phyloP scores from a whole-genome alignment of 2,797 vertebrate species.

The Hypotaenidia okinawae region DNA sequence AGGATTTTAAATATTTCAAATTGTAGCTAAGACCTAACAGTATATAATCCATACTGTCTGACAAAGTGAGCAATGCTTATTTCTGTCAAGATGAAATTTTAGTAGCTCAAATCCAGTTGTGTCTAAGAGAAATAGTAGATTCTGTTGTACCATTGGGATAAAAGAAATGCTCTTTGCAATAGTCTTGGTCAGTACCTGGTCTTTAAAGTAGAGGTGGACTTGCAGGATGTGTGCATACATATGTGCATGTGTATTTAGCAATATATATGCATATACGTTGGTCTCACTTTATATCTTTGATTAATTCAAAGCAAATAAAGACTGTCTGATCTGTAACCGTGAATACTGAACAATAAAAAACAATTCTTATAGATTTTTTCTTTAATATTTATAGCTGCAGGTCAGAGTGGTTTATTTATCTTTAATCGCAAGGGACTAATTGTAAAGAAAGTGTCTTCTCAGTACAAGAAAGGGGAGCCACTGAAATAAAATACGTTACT shows the following conservation, averaged over 20 bases:
- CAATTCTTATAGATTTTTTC: not conserved
- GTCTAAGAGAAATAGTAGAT: not conserved
- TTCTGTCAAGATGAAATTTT: not conserved
- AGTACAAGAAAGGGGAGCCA: not conserved
- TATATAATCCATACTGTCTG: not conserved
- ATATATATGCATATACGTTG: not conserved
- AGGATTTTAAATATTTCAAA: constrained; percentile 40
- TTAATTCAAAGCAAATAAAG: too few relatives aligned
- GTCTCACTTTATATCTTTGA: too few relatives aligned
- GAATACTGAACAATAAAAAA: not conserved
- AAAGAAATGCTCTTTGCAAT: not conserved
- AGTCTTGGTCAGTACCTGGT: not conserved
- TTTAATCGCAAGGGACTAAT: not conserved
- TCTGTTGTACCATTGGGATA: not conserved
- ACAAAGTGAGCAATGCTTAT: not conserved
- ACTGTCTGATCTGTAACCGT: not conserved
- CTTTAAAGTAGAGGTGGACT: not conserved
- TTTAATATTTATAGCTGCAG: not conserved
- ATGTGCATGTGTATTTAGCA: not conserved
- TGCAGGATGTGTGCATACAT: not conserved
- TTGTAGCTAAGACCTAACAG: not conserved
- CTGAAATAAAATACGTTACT: not conserved
- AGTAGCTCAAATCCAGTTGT: not conserved
- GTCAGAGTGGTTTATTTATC: not conserved
- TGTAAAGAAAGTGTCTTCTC: not conserved